These are phyloP conservation scores for Apolygus lucorum DNA, from an alignment of 1,140 invertebrate species.

Conservation along the genomic window DNA sequence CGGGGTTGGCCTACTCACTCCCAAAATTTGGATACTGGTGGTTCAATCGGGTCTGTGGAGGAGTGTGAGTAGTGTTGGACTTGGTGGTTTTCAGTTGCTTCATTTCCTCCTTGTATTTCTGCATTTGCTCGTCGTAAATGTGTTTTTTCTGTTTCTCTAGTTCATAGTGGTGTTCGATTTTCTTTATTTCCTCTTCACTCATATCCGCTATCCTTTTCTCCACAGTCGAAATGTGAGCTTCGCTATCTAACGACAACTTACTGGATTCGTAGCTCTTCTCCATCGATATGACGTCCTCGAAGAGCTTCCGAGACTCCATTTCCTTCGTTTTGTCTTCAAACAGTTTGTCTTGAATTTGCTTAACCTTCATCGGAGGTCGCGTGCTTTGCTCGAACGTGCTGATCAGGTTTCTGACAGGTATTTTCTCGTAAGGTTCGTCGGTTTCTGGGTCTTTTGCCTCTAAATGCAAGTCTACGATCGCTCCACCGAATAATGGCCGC, in stretches of 20 bases:
- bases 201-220: constrained; percentile 1
- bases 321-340: not conserved
- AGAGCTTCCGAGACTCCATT: not conserved
- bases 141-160: constrained; percentile 21
- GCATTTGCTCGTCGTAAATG: constrained; percentile 24
- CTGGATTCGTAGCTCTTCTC: not conserved
- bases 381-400: constrained; percentile 52
- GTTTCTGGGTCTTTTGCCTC: constrained; percentile 24
- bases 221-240: not conserved
- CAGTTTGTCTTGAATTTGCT: constrained; percentile 43
- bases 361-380: constrained; percentile 47
- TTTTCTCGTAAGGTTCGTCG: constrained; percentile 44
- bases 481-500: constrained; percentile 34
- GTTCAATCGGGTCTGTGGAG: too few species aligned
- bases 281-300: not conserved
- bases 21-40: too few species aligned
- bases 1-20: too few species aligned
- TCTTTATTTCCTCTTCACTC: constrained; percentile 23
- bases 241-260: not conserved
- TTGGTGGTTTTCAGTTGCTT: constrained; percentile 11
- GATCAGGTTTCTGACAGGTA: constrained; percentile 55
- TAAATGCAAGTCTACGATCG: constrained; percentile 6
- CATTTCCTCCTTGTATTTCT: constrained; percentile 27
- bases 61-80: too few species aligned
- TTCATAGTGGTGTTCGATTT: constrained; percentile 23